phyloP scores from a whole-genome alignment of 2,888 invertebrate genomes.

The Tenthredo amoena region DNA sequence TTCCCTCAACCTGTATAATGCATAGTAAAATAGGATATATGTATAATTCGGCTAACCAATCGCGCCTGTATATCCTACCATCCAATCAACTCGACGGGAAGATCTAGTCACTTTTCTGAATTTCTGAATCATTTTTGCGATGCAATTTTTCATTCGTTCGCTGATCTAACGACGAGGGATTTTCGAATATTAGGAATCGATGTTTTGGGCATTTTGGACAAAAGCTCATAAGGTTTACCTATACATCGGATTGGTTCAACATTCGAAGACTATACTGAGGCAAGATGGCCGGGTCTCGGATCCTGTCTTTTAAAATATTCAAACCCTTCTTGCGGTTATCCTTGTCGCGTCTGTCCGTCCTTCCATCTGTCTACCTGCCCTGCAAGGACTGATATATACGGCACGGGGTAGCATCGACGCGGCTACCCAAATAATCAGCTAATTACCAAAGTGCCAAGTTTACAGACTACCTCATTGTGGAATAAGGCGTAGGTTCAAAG shows the following conservation, averaged over 20 bases:
- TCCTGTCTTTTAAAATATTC: slow-evolving; percentile 69
- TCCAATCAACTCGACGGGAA: neutral
- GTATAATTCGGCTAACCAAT: neutral
- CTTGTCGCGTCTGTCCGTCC: slow-evolving; percentile 56
- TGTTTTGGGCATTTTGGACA: neutral
- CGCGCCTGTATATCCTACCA: neutral
- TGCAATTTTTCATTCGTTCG: neutral
- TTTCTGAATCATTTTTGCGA: neutral
- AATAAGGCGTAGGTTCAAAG: neutral
- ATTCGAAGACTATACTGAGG: slow-evolving; percentile 3
- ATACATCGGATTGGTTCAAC: neutral
- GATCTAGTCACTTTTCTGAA: neutral
- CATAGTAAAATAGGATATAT: slow-evolving; percentile 51
- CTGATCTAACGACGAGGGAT: neutral
- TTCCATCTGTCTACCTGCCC: slow-evolving; percentile 58
- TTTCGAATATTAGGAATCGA: neutral
- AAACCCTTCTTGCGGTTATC: slow-evolving; percentile 58
- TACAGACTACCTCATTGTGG: neutral
- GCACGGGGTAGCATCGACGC: neutral
- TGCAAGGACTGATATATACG: slow-evolving; percentile 20
- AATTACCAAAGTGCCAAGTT: slow-evolving; percentile 57
- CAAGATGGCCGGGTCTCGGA: slow-evolving; percentile 56
- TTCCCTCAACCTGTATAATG: slow-evolving; percentile 53
- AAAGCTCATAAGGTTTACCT: neutral
- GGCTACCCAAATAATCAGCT: slow-evolving; percentile 36